These are phyloP conservation scores for Chunga burmeisteri DNA, from an alignment of 2,113 vertebrate genomes.

Conservation along the genomic window DNA sequence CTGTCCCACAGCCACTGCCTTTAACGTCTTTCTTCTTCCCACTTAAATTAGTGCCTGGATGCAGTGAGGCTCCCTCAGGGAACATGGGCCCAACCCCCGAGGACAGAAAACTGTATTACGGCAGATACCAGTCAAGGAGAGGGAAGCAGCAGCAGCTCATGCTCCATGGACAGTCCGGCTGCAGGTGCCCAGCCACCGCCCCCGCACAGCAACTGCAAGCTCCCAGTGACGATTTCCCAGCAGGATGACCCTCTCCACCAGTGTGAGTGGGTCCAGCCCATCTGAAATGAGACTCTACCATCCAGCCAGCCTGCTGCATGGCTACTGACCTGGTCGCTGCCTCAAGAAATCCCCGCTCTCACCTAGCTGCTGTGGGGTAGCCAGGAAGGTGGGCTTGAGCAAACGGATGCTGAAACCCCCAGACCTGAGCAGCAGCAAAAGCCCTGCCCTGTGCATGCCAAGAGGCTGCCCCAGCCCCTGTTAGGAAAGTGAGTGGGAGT, in stretches of 20 bases:
- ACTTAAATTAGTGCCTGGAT: no score
- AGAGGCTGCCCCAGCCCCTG: background rate
- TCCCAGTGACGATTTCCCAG: background rate
- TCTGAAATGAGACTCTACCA: accelerated
- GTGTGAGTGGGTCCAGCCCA: accelerated
- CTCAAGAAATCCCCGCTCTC: background rate
- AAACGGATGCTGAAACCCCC: background rate
- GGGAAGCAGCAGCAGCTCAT: background rate
- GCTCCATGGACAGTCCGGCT: accelerated
- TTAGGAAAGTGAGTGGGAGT: background rate
- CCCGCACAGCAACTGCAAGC: accelerated
- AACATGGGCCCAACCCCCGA: background rate
- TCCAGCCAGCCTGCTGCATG: background rate
- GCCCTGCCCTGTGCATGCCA: background rate
- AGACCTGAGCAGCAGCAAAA: background rate
- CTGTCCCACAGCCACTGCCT: background rate
- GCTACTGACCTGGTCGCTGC: background rate
- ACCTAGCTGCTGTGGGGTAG: background rate
- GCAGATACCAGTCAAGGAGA: background rate
- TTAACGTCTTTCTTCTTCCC: background rate
- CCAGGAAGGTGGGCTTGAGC: background rate
- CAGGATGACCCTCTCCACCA: background rate
- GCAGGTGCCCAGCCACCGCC: background rate
- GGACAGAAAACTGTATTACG: background rate
- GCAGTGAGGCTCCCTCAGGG: accelerated